Conservation (phyloP, 2,113 vertebrate species). For the Conger conger region DNA sequence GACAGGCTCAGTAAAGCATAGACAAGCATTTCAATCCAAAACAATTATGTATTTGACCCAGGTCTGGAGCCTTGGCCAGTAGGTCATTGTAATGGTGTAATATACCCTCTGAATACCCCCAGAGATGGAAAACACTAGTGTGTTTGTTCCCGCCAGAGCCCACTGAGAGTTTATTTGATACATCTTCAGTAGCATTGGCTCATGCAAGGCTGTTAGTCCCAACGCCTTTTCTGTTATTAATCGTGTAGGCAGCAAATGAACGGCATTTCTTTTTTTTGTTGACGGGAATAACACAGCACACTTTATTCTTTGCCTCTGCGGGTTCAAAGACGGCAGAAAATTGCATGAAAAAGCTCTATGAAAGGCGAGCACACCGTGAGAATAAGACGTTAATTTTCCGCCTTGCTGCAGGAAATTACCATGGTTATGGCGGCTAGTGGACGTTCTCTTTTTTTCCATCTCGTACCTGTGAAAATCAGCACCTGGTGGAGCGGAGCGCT, state of each 20-base stretch:
- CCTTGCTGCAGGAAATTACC: not conserved
- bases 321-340: not conserved
- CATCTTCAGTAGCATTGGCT: not conserved
- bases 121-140: too few species aligned
- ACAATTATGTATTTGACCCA: too few species aligned
- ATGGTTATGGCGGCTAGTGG: not conserved
- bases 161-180: not conserved
- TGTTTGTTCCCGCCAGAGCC: not conserved
- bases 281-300: not conserved
- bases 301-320: not conserved
- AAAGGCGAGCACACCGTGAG: not conserved
- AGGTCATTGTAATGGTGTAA: too few species aligned
- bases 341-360: not conserved
- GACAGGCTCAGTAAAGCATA: too few species aligned
- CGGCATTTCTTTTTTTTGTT: too few species aligned
- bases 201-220: not conserved
- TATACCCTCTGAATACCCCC: too few species aligned
- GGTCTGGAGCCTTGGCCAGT: too few species aligned
- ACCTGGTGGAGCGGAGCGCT: conserved; percentile 13
- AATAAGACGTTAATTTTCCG: not conserved
- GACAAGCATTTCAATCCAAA: too few species aligned
- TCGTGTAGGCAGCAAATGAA: not conserved
- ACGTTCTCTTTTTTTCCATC: not conserved
- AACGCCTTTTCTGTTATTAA: not conserved
- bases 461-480: not conserved